Conservation (phyloP, 2,113 vertebrate genomes). For the Myrmecobius fasciatus region DNA sequence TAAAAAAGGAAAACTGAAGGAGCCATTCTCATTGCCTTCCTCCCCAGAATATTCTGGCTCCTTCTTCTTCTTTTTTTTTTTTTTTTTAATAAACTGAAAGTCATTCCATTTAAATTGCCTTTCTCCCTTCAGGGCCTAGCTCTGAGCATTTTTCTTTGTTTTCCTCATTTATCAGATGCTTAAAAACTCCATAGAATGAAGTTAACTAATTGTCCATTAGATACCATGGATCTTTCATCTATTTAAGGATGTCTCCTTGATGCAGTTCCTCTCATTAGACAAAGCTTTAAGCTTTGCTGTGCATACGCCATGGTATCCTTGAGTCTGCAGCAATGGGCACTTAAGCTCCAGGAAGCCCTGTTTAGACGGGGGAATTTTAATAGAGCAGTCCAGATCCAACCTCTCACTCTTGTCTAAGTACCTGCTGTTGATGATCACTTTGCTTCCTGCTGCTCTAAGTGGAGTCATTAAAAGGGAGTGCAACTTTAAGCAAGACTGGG, state of each 20-base stretch:
- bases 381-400: constrained; percentile 65
- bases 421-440: constrained; percentile 70
- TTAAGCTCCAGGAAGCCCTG: constrained; percentile 78
- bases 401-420: constrained; percentile 80
- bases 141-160: constrained; percentile 46
- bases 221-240: constrained; percentile 67
- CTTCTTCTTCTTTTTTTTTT: not conserved
- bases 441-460: constrained; percentile 78
- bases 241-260: constrained; percentile 70
- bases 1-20: not conserved
- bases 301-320: constrained; percentile 65
- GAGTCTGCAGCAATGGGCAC: constrained; percentile 71
- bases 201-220: constrained; percentile 77
- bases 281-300: constrained; percentile 49
- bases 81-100: not conserved
- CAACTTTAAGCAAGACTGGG: constrained; percentile 54
- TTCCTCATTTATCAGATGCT: constrained; percentile 67
- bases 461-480: constrained; percentile 74
- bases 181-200: constrained; percentile 75
- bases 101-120: constrained; percentile 20
- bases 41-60: not conserved
- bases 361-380: constrained; percentile 74
- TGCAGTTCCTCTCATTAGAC: constrained; percentile 65
- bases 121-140: not conserved
- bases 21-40: not conserved